phyloP scores from a whole-genome alignment of 2,888 invertebrate genomes.

The Biston stratarius region DNA sequence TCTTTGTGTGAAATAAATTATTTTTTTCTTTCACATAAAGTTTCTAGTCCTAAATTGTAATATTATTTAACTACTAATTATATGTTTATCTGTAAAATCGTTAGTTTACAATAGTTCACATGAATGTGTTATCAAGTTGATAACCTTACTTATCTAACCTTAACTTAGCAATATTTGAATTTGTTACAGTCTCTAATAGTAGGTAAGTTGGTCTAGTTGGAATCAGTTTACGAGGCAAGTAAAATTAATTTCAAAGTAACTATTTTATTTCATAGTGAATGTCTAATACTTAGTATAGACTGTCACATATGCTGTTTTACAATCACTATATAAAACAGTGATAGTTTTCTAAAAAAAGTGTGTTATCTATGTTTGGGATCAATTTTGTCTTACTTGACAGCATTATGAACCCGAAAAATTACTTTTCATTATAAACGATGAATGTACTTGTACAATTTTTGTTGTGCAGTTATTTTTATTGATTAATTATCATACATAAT shows the following conservation, averaged over 20 bases:
- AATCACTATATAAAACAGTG: too few species aligned
- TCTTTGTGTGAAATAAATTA: constrained; percentile 44
- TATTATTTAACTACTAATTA: constrained; percentile 14
- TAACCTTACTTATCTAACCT: constrained; percentile 64
- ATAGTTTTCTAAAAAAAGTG: too few species aligned
- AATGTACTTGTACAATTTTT: too few species aligned
- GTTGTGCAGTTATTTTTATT: too few species aligned
- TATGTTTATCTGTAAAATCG: constrained; percentile 50
- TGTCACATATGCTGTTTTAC: too few species aligned
- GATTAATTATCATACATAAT: too few species aligned
- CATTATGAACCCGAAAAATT: too few species aligned
- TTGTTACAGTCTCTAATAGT: background rate
- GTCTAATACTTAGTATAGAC: too few species aligned
- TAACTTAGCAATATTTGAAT: constrained; percentile 48
- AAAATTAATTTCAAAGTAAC: background rate
- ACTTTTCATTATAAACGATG: too few species aligned
- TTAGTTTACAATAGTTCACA: constrained; percentile 20
- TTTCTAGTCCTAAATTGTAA: background rate
- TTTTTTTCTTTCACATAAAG: background rate
- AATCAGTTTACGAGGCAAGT: constrained; percentile 16
- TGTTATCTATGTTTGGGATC: too few species aligned
- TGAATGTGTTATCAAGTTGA: constrained; percentile 48
- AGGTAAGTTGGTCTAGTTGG: constrained; percentile 13
- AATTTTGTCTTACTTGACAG: too few species aligned
- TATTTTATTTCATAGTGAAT: background rate